Evolutionary conservation across 2,113 vertebrate genomes (phyloP), one percentile per base, ranked within the genome.

Genomic region (Scomber colias): DNA sequence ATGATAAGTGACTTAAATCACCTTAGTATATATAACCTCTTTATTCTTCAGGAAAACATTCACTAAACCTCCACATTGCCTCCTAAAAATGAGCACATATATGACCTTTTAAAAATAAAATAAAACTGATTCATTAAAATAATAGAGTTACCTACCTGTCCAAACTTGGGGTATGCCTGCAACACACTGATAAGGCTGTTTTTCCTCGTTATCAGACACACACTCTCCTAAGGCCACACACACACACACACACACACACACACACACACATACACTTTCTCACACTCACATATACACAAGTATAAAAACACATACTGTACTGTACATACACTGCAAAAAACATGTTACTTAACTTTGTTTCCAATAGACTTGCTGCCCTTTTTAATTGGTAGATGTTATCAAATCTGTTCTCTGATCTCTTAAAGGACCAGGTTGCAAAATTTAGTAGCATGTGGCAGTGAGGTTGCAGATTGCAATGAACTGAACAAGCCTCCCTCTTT

Each of bases 171-270:
- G 46, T 54, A 14, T 60, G 59, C n/a, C 79, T 85, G 75, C 40
- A 73, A 9, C 14, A 9, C 6, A 24, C 60, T 77, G 79, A 88
- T 82, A 85, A 88, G 35, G 21, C 27, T 55, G 3, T 59, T 24
- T 55, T 30, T 45, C 13, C 53, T 65, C 46, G n/a, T 24, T 50
- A 27, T 71, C 61, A 55, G 17, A 35, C 15, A 16, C 44, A 44
- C 15, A 12, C 53, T 55, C 21, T 19, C 13, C 30, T 16, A n/a
- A 56, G 24, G 16, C 16, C 69, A 19, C 2, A 51, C 27, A 73
- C 11, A 51, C 17, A 40, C 35, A 8, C 9, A 8, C 24, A 66
- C 12, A 69, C 45, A 44, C 27, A 46, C 8, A 21, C 4, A 46
- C 40, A 15, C 11, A 50, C 24, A 27, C 24, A 51, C 27, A 73